phyloP scores from a whole-genome alignment of 2,113 vertebrate genomes.

The Psittacus erithacus region DNA sequence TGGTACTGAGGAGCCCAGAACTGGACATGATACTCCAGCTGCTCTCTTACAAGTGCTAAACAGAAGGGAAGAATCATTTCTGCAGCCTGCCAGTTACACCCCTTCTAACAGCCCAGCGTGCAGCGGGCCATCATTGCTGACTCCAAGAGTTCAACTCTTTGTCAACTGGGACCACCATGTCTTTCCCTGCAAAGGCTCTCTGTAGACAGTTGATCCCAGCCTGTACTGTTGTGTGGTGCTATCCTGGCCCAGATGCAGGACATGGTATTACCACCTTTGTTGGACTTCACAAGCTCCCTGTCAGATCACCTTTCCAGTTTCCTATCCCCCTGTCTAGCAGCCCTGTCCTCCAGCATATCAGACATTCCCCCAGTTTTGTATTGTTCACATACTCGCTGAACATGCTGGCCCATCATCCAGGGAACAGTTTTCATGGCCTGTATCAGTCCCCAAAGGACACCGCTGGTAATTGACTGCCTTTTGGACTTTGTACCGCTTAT shows the following conservation, averaged over 20 bases:
- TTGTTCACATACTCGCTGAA: background rate
- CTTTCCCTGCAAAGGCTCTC: background rate
- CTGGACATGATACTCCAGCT: background rate
- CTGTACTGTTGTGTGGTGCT: background rate
- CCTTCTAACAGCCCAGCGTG: background rate
- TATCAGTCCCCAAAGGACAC: background rate
- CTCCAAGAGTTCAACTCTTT: background rate
- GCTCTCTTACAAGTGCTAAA: background rate
- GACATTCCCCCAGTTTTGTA: background rate
- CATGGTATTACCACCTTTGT: background rate
- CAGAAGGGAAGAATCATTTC: background rate
- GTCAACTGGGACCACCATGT: fast-evolving
- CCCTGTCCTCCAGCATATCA: fast-evolving
- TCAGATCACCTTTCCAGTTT: fast-evolving
- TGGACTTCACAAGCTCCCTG: background rate
- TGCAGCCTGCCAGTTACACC: background rate
- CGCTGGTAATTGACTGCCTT: fast-evolving
- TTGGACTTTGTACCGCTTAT: background rate
- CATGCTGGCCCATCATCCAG: background rate
- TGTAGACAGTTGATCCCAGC: background rate
- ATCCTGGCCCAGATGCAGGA: background rate
- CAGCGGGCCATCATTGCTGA: background rate
- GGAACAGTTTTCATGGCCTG: background rate
- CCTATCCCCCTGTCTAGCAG: background rate
- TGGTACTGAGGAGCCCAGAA: background rate